Evolutionary conservation across 1,140 invertebrate species (phyloP).

Genomic region (Neodiprion lecontei): DNA sequence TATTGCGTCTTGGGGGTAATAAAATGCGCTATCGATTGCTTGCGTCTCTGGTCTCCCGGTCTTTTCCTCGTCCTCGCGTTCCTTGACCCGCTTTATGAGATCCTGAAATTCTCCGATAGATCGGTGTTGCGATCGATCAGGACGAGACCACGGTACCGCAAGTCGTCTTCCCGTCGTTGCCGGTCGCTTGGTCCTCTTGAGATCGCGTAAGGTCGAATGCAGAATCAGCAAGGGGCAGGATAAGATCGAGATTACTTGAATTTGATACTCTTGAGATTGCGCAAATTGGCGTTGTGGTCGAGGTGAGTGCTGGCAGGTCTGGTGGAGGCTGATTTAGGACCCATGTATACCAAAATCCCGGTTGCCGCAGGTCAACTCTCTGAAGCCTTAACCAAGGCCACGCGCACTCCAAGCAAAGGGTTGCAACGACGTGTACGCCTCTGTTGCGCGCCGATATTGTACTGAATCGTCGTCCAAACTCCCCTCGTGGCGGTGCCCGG

Average conservation of each 20-base stretch:
- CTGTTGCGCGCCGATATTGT: conserved; percentile 4
- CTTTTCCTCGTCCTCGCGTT: no score
- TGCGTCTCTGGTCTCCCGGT: no score
- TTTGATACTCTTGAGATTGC: conserved; percentile 49
- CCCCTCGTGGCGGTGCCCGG: background rate
- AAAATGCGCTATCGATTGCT: no score
- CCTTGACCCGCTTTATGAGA: no score
- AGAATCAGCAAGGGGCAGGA: background rate
- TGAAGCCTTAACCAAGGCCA: background rate
- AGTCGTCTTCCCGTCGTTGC: background rate
- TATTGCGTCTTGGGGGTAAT: no score
- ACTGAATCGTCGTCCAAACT: background rate
- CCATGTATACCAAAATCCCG: conserved; percentile 49
- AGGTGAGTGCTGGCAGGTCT: conserved; percentile 41
- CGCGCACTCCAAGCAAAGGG: background rate
- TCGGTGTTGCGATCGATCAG: no score
- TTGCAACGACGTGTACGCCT: background rate
- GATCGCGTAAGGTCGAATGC: background rate
- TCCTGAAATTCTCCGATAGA: no score
- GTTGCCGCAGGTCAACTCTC: conserved; percentile 19
- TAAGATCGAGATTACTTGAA: conserved; percentile 47
- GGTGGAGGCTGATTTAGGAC: conserved; percentile 42
- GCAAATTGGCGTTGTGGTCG: conserved; percentile 45
- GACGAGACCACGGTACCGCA: no score
- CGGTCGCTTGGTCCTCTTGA: background rate